phyloP scores from a whole-genome alignment of 2,797 vertebrate species.

The Tapirus indicus region DNA sequence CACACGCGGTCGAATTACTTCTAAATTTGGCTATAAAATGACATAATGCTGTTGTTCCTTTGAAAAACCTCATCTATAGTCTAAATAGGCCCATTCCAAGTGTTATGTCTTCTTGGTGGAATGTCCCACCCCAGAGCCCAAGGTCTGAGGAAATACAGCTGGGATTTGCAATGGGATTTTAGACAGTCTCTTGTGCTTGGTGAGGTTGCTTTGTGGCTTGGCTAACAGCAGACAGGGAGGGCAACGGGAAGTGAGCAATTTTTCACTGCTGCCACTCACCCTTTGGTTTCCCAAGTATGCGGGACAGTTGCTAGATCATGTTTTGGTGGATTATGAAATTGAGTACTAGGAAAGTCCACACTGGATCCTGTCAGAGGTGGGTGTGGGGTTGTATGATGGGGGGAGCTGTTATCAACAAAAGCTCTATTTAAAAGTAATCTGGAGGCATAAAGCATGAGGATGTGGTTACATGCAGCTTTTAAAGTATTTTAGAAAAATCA shows the following conservation, averaged over 20 bases:
- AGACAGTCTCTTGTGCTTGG: neutral
- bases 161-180: neutral
- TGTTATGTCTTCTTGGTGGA: too few relatives aligned
- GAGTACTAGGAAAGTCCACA: neutral
- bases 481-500: neutral
- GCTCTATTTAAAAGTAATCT: conserved; percentile 2
- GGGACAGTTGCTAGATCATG: neutral
- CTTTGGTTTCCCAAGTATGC: neutral
- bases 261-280: neutral
- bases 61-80: neutral
- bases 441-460: neutral
- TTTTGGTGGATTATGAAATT: neutral
- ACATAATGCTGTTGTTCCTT: neutral
- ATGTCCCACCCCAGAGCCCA: neutral
- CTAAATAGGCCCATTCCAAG: neutral
- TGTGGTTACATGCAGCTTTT: neutral
- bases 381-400: neutral
- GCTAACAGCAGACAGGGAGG: neutral
- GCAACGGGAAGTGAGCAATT: neutral
- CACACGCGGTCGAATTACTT: neutral
- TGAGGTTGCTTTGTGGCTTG: neutral
- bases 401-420: neutral
- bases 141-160: neutral
- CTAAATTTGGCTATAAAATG: neutral
- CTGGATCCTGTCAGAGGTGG: neutral